Evolutionary conservation across 2,888 invertebrate species (phyloP).

Genomic region (Trypoxylon attenuatum): DNA sequence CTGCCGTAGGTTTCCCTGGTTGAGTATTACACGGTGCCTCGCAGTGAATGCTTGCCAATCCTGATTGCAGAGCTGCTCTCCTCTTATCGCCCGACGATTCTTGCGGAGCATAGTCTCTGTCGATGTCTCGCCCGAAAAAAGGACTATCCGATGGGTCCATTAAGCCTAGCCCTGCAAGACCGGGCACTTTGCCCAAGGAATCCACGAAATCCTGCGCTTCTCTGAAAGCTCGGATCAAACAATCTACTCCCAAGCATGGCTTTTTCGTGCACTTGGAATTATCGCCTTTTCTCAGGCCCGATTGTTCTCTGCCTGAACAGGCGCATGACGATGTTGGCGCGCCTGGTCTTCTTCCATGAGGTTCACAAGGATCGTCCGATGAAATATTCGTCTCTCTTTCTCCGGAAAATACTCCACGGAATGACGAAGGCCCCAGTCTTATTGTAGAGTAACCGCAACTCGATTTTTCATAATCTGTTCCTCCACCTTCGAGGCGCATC

Average conservation of each 20-base stretch:
- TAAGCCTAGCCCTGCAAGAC: conserved; percentile 63
- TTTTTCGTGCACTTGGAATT: conserved; percentile 48
- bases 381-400: background rate
- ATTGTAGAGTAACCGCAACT: conserved; percentile 6
- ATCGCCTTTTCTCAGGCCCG: conserved; percentile 13
- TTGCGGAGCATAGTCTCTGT: conserved; percentile 25
- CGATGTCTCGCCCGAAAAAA: conserved; percentile 56
- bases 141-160: conserved; percentile 67
- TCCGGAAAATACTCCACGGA: background rate
- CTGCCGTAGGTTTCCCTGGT: background rate
- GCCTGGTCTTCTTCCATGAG: conserved; percentile 11
- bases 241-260: conserved; percentile 59
- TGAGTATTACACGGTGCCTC: conserved; percentile 47
- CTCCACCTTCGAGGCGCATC: conserved; percentile 48
- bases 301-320: conserved; percentile 42
- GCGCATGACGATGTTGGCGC: conserved; percentile 13
- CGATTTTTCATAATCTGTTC: conserved; percentile 12
- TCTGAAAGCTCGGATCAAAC: conserved; percentile 60
- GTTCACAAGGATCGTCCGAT: conserved; percentile 13
- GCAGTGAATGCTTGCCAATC: conserved; percentile 28
- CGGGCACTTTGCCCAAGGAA: conserved; percentile 63
- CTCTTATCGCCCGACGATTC: conserved; percentile 8
- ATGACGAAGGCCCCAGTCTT: background rate
- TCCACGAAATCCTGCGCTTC: conserved; percentile 68
- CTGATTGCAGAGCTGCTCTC: background rate